Base-by-base conservation (phyloP, 53 echinoderm and acorn worm species). In the Actinopyga echinites region DNA sequence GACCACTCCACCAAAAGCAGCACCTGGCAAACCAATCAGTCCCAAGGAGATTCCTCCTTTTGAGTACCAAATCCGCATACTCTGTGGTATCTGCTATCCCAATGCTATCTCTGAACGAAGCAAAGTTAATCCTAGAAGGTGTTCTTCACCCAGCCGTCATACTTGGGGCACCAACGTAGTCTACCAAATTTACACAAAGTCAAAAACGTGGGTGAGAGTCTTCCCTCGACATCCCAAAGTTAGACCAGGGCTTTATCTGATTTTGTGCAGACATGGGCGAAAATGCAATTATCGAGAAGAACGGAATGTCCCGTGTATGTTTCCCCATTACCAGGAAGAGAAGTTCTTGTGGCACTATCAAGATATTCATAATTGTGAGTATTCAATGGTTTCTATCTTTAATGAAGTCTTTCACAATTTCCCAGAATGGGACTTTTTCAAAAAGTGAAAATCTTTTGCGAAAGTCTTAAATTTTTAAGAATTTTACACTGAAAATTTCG, bases 321-420 rank as follows among this genome's bases (percentile, higher is more conserved):
- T 87, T 64, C 89, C 91, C 4, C 96, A 96, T 36, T 87, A 58
- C 2, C 57, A 56, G 13, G 93, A 86, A 64, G 96, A 96, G 80
- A 49, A 43, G 13, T 28, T 43, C 8, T 74, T 96, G 23, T 96
- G 96, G 96, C 87, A 64, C n/a, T 96, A 93, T 66, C 93, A 92
- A 90, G 84, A 78, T 45, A 66, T 86, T 64, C 83, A 89, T 79
- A 83, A 83, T 20, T 58, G 92, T 92, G 63, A 92, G 92, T 92
- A 15, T 17, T 6, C 1, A 15, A 15, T 49, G 49, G 17, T 49
- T 49, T 49, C 15, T 49, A 15, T 15, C 1, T 49, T 49, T 49
- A 40, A 40, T 40, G 40, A 40, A 40, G 40, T 40, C n/a, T 4
- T 8, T 40, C n/a, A n/a, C n/a, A n/a, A n/a, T n/a, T n/a, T n/a